Base-by-base conservation (phyloP, 1,140 invertebrate species). In the Drosophila mauritiana region DNA sequence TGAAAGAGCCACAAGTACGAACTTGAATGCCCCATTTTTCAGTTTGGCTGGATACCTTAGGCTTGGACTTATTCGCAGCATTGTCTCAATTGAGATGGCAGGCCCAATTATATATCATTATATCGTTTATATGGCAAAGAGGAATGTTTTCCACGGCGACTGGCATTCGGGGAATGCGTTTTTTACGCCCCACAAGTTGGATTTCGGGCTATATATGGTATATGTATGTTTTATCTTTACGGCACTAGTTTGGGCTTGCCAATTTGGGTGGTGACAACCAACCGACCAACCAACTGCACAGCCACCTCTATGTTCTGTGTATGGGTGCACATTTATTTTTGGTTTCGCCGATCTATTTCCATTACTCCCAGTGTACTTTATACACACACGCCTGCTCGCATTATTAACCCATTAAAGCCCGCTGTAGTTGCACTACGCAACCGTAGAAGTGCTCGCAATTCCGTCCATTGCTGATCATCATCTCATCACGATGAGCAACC, bases 401-500 rank as follows among this genome's bases (percentile, higher is more conserved):
- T 80, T 77, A 72, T 77, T 80, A 80, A 65, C 72, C 78, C 58
- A 80, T 80, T 80, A 75, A 80, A 80, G 36, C 49, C 36, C 20
- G 53, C 65, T 43, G 31, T 11, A 7, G 51, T 15, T 36, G 52
- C 46, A 39, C 54, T 55, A 55, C 65, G 48, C 22, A 67, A 67
- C 48, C 31, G 43, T 64, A 43, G 58, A 57, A 43, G 36, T 67
- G 36, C 48, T 57, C 65, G 68, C 40, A 64, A 52, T 58, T 64
- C 34, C 45, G 22, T 49, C 42, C 43, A 53, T 76, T 69, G 34
- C 61, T 69, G 58, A 12, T 65, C 34, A 20, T 20, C 61, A 37
- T 45, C 42, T 22, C 42, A 27, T 46, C 17, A 31, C 43, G 13
- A 43, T 57, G 20, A 37, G 22, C n/a, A 40, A 10, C 20, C 45